phyloP scores from a whole-genome alignment of 2,888 invertebrate species.

The Cheilosia vernalis region DNA sequence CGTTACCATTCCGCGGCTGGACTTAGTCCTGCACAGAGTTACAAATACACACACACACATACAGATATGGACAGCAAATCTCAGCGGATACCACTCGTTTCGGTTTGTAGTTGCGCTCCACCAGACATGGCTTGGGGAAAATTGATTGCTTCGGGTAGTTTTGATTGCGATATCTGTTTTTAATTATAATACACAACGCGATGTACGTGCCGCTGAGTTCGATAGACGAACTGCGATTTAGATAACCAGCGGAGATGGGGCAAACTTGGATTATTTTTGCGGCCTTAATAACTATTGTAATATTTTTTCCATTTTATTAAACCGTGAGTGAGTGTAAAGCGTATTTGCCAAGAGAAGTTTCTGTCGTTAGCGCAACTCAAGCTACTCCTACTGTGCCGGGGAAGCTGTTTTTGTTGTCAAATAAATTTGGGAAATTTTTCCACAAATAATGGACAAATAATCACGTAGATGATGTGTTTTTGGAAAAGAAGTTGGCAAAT shows the following conservation, averaged over 20 bases:
- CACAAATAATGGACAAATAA: slow-evolving; percentile 1
- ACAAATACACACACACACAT: neutral
- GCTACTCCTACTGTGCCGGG: neutral
- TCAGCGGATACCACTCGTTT: slow-evolving; percentile 28
- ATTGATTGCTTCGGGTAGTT: slow-evolving; percentile 75
- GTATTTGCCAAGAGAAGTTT: neutral
- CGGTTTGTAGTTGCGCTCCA: slow-evolving; percentile 4
- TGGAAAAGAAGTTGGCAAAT: no score
- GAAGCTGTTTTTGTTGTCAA: slow-evolving; percentile 27
- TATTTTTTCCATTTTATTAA: slow-evolving; percentile 68
- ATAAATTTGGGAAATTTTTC: slow-evolving; percentile 37
- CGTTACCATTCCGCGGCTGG: slow-evolving; percentile 55
- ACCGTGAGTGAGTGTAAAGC: neutral
- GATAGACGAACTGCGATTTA: neutral
- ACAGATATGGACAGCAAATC: neutral
- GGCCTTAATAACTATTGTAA: slow-evolving; percentile 68
- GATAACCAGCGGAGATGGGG: neutral
- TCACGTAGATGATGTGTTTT: slow-evolving; percentile 40
- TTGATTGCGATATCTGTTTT: slow-evolving; percentile 76
- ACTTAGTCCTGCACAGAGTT: slow-evolving; percentile 22
- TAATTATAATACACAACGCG: slow-evolving; percentile 73
- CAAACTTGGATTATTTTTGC: slow-evolving; percentile 56
- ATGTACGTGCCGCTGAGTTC: slow-evolving; percentile 36
- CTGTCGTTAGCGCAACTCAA: slow-evolving; percentile 49
- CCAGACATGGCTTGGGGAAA: slow-evolving; percentile 64